Evolutionary conservation across 2,888 invertebrate species (phyloP).

Genomic region (Acholoe squamosa): DNA sequence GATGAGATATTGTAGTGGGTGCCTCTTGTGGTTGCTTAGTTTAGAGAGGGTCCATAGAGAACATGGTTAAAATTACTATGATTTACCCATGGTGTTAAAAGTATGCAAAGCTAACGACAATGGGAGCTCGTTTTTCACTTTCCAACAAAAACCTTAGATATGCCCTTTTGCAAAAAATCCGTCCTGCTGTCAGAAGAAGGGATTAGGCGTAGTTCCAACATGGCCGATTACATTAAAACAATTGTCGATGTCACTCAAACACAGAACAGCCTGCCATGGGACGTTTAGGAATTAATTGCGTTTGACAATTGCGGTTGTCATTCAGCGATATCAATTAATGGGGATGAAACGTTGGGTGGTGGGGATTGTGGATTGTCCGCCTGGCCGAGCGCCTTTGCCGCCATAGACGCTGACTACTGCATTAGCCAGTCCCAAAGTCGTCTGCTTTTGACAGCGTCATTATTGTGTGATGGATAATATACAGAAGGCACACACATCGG

Average conservation of each 20-base stretch:
- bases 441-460: conserved; percentile 48
- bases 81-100: neutral
- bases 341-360: neutral
- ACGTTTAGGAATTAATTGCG: conserved; percentile 11
- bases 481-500: neutral
- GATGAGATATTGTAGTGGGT: conserved; percentile 33
- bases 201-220: conserved; percentile 32
- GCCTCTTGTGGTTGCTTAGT: neutral
- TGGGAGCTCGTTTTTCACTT: conserved; percentile 5
- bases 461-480: conserved; percentile 41
- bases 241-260: conserved; percentile 42
- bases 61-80: neutral
- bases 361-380: conserved; percentile 33
- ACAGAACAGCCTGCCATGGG: neutral
- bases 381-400: conserved; percentile 16
- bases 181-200: neutral
- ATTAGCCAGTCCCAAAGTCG: conserved; percentile 26
- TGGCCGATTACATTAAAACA: conserved; percentile 49
- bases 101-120: neutral
- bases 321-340: conserved; percentile 48
- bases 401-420: conserved; percentile 3
- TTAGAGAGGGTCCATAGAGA: neutral
- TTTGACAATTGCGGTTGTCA: conserved; percentile 47
- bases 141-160: neutral
- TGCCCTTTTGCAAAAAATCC: neutral